Percentiles rank a stretch among this genome's conserved stretches.
Conservation (phyloP, 1,140 invertebrate species). For the Lucilia sericata region DNA sequence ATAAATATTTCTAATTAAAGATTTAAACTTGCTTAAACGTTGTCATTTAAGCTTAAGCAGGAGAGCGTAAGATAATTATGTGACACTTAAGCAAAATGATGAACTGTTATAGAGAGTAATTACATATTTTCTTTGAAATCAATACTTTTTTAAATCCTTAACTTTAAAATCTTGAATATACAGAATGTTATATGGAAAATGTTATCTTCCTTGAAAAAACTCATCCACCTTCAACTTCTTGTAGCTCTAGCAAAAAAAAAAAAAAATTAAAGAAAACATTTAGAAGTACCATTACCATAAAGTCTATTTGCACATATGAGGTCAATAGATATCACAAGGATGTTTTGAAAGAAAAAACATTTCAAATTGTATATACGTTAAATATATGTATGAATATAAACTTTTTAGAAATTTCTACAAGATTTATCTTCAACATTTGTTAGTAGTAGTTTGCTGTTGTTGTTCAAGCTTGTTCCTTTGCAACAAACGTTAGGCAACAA, state of each 20-base stretch:
- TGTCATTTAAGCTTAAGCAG: too few relatives aligned
- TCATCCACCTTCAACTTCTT: background rate
- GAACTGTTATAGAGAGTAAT: too few relatives aligned
- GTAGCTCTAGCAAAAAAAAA: background rate
- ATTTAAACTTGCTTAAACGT: too few relatives aligned
- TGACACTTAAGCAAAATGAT: too few relatives aligned
- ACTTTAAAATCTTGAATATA: background rate
- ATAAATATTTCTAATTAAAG: too few relatives aligned
- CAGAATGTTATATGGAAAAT: background rate
- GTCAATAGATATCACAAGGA: constrained; percentile 34
- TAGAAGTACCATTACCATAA: background rate
- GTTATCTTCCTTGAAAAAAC: background rate
- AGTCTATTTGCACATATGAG: constrained; percentile 20
- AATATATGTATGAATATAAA: background rate
- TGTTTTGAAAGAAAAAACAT: background rate
- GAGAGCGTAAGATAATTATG: too few relatives aligned
- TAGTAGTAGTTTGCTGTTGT: too few relatives aligned
- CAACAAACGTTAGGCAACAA: background rate
- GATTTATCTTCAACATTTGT: constrained; percentile 9
- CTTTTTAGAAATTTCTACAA: constrained; percentile 11
- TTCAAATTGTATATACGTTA: background rate
- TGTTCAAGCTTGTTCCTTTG: background rate
- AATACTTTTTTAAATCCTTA: too few relatives aligned
- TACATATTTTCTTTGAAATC: too few relatives aligned
- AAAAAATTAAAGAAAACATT: background rate